phyloP scores from a whole-genome alignment of 2,888 invertebrate genomes.

The Xanthorhoe spadicearia region DNA sequence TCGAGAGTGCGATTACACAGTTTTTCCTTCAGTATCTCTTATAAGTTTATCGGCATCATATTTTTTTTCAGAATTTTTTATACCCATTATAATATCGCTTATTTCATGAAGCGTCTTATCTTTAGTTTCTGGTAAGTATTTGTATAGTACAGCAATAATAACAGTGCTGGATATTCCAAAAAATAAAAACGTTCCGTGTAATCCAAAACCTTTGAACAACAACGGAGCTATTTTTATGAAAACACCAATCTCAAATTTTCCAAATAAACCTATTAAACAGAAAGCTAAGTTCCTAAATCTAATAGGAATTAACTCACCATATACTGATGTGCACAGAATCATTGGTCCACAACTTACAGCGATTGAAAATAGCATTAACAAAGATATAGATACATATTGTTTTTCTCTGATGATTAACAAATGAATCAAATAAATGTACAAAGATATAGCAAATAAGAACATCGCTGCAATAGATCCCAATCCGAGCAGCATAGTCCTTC shows the following conservation, averaged over 20 bases:
- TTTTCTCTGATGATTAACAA: slow-evolving; percentile 46
- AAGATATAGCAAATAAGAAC: slow-evolving; percentile 47
- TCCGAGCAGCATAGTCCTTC: slow-evolving; percentile 49
- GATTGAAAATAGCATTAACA: slow-evolving; percentile 50
- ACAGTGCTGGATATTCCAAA: slow-evolving; percentile 44
- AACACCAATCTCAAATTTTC: slow-evolving; percentile 30
- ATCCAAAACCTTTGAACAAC: slow-evolving; percentile 45
- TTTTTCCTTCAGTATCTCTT: background rate
- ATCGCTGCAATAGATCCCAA: slow-evolving; percentile 43
- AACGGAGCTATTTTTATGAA: slow-evolving; percentile 51
- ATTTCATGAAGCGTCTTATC: slow-evolving; percentile 60
- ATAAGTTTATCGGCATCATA: slow-evolving; percentile 5
- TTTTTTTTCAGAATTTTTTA: slow-evolving; percentile 5
- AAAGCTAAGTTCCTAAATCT: slow-evolving; percentile 48
- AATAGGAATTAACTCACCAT: slow-evolving; percentile 51
- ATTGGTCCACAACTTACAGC: slow-evolving; percentile 54
- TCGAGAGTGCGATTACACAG: background rate
- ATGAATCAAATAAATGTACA: slow-evolving; percentile 50
- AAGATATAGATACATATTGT: slow-evolving; percentile 43
- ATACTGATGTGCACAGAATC: slow-evolving; percentile 47
- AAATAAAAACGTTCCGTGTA: slow-evolving; percentile 51
- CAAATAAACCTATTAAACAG: slow-evolving; percentile 34
- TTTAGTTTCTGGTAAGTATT: slow-evolving; percentile 61
- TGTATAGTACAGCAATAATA: slow-evolving; percentile 43
- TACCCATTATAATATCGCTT: slow-evolving; percentile 40